These are phyloP conservation scores for Aplysina aerophoba DNA, from an alignment of 37 sponge, comb jelly and placozoan genomes.

Conservation along the genomic window DNA sequence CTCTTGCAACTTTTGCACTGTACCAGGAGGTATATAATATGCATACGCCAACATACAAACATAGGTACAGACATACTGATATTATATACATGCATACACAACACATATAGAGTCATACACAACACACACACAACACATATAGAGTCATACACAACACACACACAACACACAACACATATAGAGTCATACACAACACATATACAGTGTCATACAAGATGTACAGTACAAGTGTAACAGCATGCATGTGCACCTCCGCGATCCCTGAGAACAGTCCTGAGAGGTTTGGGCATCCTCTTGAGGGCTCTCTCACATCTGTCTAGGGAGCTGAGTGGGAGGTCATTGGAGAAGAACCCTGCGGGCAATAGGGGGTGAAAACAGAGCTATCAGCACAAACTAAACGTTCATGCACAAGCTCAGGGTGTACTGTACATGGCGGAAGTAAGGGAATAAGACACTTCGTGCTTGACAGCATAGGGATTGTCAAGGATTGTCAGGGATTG, in stretches of 20 bases:
- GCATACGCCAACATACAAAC: not conserved
- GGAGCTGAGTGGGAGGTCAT: slow-evolving; percentile 41
- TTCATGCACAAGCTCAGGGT: not conserved
- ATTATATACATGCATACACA: not conserved
- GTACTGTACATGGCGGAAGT: too few relatives aligned
- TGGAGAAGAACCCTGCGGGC: slow-evolving; percentile 50
- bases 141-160: too few relatives aligned
- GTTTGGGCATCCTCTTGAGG: slow-evolving; percentile 52
- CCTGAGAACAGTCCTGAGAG: slow-evolving; percentile 51
- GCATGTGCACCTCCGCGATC: slow-evolving; percentile 31
- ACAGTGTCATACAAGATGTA: too few relatives aligned
- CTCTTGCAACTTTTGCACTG: slow-evolving; percentile 64
- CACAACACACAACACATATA: too few relatives aligned
- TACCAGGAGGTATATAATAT: not conserved
- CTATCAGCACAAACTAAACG: not conserved
- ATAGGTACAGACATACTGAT: not conserved
- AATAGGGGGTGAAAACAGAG: not conserved
- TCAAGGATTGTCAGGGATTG: too few relatives aligned
- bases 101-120: not conserved
- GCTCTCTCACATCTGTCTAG: slow-evolving; percentile 35
- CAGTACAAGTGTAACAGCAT: too few relatives aligned
- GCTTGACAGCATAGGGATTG: too few relatives aligned
- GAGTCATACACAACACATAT: too few relatives aligned
- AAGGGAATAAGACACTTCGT: too few relatives aligned
- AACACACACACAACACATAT: not conserved